Evolutionary conservation across 1,140 invertebrate species (phyloP).

Genomic region (Caenorhabditis brenneri): DNA sequence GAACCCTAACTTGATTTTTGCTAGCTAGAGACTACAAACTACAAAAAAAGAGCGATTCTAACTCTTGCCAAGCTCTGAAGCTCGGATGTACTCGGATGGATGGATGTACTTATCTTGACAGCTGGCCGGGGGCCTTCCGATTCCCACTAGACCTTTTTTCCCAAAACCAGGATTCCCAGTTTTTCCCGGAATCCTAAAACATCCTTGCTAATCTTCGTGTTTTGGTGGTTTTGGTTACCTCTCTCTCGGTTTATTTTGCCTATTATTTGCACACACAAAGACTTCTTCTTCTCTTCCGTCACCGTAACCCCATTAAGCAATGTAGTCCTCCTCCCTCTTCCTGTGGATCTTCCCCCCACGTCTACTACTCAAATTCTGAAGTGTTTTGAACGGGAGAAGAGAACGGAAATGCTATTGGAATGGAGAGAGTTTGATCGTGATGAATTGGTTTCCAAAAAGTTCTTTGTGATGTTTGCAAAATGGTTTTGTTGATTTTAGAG

Average conservation of each 20-base stretch:
- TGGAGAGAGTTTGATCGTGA: background rate
- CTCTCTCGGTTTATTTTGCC: background rate
- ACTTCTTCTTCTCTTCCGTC: background rate
- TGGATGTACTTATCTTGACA: too few relatives aligned
- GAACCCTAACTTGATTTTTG: too few relatives aligned
- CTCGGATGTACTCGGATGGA: too few relatives aligned
- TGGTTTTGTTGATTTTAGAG: too few relatives aligned
- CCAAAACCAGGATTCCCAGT: too few relatives aligned
- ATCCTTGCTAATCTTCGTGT: too few relatives aligned
- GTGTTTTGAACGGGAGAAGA: slow-evolving; percentile 23
- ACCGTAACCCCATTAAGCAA: slow-evolving; percentile 35
- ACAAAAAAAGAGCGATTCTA: too few relatives aligned
- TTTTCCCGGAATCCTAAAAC: too few relatives aligned
- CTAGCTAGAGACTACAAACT: too few relatives aligned
- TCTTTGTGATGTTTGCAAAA: background rate
- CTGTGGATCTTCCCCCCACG: background rate
- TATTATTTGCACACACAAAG: slow-evolving; percentile 8
- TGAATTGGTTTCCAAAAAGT: background rate
- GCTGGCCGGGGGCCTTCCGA: too few relatives aligned
- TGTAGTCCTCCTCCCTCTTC: background rate
- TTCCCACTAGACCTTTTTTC: too few relatives aligned
- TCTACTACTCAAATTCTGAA: slow-evolving; percentile 17
- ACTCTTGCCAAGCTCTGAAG: too few relatives aligned
- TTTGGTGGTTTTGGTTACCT: background rate
- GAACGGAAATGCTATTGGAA: background rate